These are phyloP conservation scores for Rotaria socialis DNA, from an alignment of 2,888 invertebrate genomes.

Conservation along the genomic window DNA sequence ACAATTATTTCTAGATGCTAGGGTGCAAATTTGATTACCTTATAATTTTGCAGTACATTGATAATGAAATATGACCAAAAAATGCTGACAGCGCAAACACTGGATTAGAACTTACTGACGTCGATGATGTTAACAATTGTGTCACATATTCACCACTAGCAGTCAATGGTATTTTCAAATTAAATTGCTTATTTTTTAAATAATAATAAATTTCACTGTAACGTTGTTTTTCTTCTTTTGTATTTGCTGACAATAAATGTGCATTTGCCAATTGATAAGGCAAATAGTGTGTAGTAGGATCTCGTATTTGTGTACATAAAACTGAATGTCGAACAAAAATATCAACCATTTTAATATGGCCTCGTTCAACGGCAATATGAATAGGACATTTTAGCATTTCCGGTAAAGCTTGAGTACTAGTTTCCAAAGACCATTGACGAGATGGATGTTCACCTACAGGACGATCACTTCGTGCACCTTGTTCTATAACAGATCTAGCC, in stretches of 20 bases:
- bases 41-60: conserved; percentile 3
- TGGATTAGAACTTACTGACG: not conserved
- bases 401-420: not conserved
- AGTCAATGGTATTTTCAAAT: conserved; percentile 15
- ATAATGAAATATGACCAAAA: not conserved
- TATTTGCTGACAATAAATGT: not conserved
- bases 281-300: not conserved
- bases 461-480: conserved; percentile 37
- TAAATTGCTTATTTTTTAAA: conserved; percentile 16
- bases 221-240: not conserved
- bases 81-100: not conserved
- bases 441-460: conserved; percentile 43
- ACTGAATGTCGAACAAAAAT: conserved; percentile 2
- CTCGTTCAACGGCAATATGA: conserved; percentile 40
- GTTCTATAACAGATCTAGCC: not conserved
- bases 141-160: not conserved
- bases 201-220: conserved; percentile 10
- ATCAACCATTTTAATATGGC: conserved; percentile 39
- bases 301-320: conserved; percentile 19
- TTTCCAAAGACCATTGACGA: conserved; percentile 40
- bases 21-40: not conserved
- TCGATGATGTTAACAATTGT: not conserved
- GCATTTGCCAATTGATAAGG: not conserved
- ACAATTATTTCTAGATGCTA: no score
- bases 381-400: conserved; percentile 41